Evolutionary conservation across 2,797 vertebrate genomes (phyloP), one percentile per base, ranked within the genome.

Genomic region (Micropoecilia bifurca): DNA sequence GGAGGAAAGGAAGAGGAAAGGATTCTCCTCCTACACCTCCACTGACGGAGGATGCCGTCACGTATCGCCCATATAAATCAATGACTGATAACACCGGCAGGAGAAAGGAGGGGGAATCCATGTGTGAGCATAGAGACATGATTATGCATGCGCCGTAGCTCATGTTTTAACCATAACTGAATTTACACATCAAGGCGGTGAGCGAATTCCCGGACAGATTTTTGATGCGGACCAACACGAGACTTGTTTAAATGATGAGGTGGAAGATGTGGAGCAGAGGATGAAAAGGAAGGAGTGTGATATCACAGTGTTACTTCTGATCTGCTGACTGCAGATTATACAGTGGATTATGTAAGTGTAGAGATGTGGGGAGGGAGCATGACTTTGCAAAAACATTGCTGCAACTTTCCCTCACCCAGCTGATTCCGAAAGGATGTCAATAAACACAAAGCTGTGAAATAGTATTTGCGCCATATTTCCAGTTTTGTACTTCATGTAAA

Each of bases 161-260:
- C 95, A 95, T 95, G 92, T 93, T 94, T 95, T 91, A 95, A 95
- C 92, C 95, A 95, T 95, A 80, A 85, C 84, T 80, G 87, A 89
- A 95, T 95, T 95, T 95, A 96, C 95, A 95, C 95, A 95, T 95
- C 95, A 96, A 95, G 93, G 93, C 85, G 16, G 89, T 91, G 91
- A 95, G 94, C 93, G 89, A 93, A 95, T 93, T 90, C 93, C 33
- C 75, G 88, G 92, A 94, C 91, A 92, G 94, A 90, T 93, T 94
- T 91, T 82, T 93, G 91, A 95, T 91, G 91, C 91, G 82, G 91
- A 84, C 90, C 89, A 90, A 93, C 91, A 91, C 91, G 89, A 94
- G 93, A 95, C 91, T 88, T 90, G 94, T 94, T 94, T 93, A 91
- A 92, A 93, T 87, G 91, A 95, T 94, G 94, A 95, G 89, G 80